Base-by-base conservation (phyloP, 2,888 invertebrate genomes). In the Teleogryllus oceanicus region DNA sequence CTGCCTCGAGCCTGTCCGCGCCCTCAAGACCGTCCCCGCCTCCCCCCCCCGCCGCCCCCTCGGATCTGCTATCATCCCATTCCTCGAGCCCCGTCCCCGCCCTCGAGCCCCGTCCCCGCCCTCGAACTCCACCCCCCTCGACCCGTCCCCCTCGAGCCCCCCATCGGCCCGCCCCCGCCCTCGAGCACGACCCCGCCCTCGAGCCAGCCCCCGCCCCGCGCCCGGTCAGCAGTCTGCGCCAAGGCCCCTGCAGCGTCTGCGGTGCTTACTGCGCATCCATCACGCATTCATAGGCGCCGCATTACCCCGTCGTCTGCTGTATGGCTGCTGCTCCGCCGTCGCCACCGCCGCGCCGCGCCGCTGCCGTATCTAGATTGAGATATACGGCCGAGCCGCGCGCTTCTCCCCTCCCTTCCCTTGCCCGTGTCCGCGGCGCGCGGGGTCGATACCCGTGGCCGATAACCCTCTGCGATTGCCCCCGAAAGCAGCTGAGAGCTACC, bases 281-380 rank as follows among this genome's bases (percentile, higher is more conserved):
- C 62, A 62, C 62, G 62, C 62, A 62, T 62, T 62, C 62, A 62
- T 12, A n/a, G 62, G n/a, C 62, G 62, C 62, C 62, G n/a, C 62
- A 62, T 62, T 62, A 62, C 62, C 13, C 62, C 62, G 62, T 62
- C 62, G 62, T 12, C 62, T 62, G 62, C 62, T 62, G 62, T 62
- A 12, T 62, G 62, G 62, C 18, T 62, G 62, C 62, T n/a, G 62
- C 62, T 62, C 11, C 62, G 2, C 62, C n/a, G 13, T 8, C 62
- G 62, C 13, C 62, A 12, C 62, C 62, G n/a, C 13, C 21, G 21
- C 21, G n/a, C 13, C 21, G 21, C 21, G 21, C 21, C 62, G 62
- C 62, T 12, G 62, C 62, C 62, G 62, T 11, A 62, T 62, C 62
- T 62, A 62, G 62, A 62, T 62, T 62, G 62, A 62, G 62, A 62